Evolutionary conservation across 2,888 invertebrate species (phyloP).

Genomic region (Aleiodes testaceus): DNA sequence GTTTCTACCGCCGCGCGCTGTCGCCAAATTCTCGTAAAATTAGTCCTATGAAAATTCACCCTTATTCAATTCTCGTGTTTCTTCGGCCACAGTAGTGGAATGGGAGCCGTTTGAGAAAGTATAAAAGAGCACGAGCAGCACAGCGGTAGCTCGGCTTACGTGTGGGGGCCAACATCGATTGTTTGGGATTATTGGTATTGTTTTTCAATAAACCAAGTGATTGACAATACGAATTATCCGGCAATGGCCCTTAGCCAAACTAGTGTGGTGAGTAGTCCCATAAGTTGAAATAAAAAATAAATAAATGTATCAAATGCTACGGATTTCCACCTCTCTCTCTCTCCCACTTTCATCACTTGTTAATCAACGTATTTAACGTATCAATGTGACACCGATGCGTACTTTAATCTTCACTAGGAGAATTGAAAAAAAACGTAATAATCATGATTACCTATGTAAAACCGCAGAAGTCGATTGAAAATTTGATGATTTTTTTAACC

Average conservation of each 20-base stretch:
- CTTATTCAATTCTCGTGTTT: not conserved
- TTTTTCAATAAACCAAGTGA: conserved; percentile 57
- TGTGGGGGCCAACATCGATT: conserved; percentile 60
- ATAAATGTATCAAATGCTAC: conserved; percentile 44
- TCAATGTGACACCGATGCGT: not conserved
- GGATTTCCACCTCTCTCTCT: conserved; percentile 2
- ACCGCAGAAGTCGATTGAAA: too few species aligned
- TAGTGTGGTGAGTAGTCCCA: conserved; percentile 77
- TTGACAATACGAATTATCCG: conserved; percentile 70
- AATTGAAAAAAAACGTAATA: not conserved
- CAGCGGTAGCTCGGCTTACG: conserved; percentile 66
- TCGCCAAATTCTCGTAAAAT: too few species aligned
- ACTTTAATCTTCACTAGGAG: not conserved
- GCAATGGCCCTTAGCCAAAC: conserved; percentile 82
- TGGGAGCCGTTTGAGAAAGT: conserved; percentile 69
- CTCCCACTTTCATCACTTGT: too few species aligned
- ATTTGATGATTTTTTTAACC: too few species aligned
- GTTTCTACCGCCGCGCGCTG: too few species aligned
- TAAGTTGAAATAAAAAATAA: conserved; percentile 39
- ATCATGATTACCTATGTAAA: conserved; percentile 29
- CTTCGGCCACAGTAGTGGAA: conserved; percentile 50
- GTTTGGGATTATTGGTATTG: conserved; percentile 67
- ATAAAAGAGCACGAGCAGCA: conserved; percentile 70
- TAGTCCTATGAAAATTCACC: not conserved
- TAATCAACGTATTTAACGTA: conserved; percentile 1